Evolutionary conservation across 2,113 vertebrate genomes (phyloP), one percentile per base, ranked within the genome.

Genomic region (Bathybates hornii): DNA sequence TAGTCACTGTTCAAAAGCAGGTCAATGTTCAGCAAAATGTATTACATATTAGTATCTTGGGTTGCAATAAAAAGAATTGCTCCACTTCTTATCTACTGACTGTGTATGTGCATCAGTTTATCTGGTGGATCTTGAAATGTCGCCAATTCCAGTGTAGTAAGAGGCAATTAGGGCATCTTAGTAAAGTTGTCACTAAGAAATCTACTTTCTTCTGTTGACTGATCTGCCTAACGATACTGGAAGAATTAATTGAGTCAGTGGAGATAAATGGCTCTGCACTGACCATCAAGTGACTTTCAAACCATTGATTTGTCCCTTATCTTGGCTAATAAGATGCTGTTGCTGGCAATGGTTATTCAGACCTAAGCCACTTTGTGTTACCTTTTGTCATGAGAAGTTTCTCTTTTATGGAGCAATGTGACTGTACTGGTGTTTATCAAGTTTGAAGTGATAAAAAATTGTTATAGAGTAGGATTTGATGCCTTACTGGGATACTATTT

Each of bases 281-380:
- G 88, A 89, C 91, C 88, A 86, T 86, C 88, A 61, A 87, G 86
- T 87, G 85, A 90, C 86, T 92, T 93, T 92, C 81, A 80, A 85
- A 86, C 76, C 88, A 94, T 93, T 88, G 93, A 93, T 93, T 89
- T 79, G 81, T 86, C 80, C 52, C 89, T 92, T 90, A 93, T 93
- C 91, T 91, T 38, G 79, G 82, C 80, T 87, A 83, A 91, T 90
- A 87, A 87, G 90, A 91, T 71, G 86, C 68, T 50, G 54, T 73
- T 87, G 83, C 57, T 63, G 59, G 76, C 68, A 71, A 81, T 82
- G 54, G 80, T 80, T 89, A 85, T 89, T 89, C 80, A 82, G 16
- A 83, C 43, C 27, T 45, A 80, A 87, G 82, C 71, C 61, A 83
- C 63, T 82, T 82, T 68, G 32, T 63, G 45, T 50, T 76, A 81